phyloP scores from a whole-genome alignment of 2,888 invertebrate species.

The Acheta domesticus region DNA sequence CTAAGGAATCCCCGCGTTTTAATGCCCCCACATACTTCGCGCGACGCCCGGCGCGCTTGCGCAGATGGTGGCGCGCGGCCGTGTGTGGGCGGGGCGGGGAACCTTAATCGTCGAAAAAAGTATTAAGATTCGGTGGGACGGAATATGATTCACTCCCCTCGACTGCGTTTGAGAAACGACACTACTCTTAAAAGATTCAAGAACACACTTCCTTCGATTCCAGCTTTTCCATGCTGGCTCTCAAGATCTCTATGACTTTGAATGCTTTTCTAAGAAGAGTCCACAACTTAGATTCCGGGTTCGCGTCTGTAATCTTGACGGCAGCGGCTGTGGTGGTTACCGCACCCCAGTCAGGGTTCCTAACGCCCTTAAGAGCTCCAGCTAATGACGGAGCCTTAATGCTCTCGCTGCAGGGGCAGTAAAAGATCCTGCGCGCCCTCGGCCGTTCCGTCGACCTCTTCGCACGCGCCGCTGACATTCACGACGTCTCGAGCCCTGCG shows the following conservation, averaged over 20 bases:
- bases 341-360: background rate
- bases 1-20: constrained; percentile 10
- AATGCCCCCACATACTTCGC: constrained; percentile 2
- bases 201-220: no score
- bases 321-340: background rate
- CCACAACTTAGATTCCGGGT: no score
- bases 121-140: no score
- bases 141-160: no score
- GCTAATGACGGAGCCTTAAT: background rate
- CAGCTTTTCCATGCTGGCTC: no score
- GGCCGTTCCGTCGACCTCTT: background rate
- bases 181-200: no score
- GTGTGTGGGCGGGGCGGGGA: background rate
- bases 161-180: no score
- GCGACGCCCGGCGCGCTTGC: background rate
- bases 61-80: background rate
- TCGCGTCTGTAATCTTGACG: no score
- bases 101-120: no score
- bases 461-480: background rate
- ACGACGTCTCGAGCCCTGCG: background rate
- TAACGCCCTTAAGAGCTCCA: background rate
- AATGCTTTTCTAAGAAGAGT: no score
- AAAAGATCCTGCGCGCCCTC: background rate
- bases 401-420: background rate
- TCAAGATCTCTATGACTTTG: no score